Percentiles rank a stretch among this genome's conserved stretches.
Evolutionary conservation across 2,888 invertebrate genomes (phyloP).

Genomic region (Xestoiulus laeticollis): DNA sequence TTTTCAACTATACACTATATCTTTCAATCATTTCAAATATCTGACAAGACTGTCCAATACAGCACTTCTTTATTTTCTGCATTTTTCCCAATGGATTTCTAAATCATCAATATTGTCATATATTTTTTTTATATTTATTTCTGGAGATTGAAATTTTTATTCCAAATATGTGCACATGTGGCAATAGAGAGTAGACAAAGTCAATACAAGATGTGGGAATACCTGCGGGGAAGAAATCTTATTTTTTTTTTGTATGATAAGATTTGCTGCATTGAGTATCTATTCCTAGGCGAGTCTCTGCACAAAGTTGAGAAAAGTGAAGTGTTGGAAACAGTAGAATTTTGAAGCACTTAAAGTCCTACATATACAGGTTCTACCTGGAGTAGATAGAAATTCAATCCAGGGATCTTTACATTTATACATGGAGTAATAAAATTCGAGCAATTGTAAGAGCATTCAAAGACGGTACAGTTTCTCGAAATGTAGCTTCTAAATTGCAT

Average conservation of each 20-base stretch:
- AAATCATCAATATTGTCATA: neutral
- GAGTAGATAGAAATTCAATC: neutral
- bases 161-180: neutral
- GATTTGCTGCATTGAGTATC: neutral
- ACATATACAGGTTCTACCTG: neutral
- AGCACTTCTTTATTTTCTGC: neutral
- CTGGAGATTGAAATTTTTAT: neutral
- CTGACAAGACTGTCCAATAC: neutral
- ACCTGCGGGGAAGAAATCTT: neutral
- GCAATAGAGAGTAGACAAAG: neutral
- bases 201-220: neutral
- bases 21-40: neutral
- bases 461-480: neutral
- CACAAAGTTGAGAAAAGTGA: neutral
- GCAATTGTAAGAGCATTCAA: neutral
- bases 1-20: too few relatives aligned
- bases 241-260: neutral
- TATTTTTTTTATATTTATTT: neutral
- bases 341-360: neutral
- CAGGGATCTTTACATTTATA: neutral
- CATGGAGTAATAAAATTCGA: constrained; percentile 23
- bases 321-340: neutral
- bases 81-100: neutral
- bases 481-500: too few relatives aligned
- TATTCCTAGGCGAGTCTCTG: neutral